Evolutionary conservation across 2,888 invertebrate species (phyloP), one percentile per base, ranked within the genome.

Genomic region (Drosophila seclusa): DNA sequence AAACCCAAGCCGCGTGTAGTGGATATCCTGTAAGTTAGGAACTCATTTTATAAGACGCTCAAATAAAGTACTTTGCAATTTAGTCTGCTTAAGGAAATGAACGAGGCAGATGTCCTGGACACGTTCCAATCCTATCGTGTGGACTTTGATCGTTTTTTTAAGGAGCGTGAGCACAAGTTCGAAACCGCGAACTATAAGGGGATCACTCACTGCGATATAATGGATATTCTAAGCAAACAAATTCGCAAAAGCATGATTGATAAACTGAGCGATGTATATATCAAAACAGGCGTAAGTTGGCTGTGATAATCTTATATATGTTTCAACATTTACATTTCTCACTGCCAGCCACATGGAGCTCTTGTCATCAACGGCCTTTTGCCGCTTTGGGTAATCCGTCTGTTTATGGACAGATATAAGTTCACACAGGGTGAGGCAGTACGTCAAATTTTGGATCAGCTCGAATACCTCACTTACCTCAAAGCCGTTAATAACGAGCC

Each of bases 341-440:
- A 24, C 24, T 8, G 45, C 8, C 31, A 92, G 92, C 78, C 84
- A 1, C 78, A 88, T 48, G 62, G 53, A 5, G 78, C 88, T 13
- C 76, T 92, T 21, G 81, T 89, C 24, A 77, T 91, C 11, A 92
- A 92, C 62, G 92, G 90, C 0, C 65, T 92, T 52, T 73, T 92
- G 57, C 92, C 92, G 0, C 84, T 91, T 59, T 92, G 92, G 92
- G 80, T 91, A 13, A 74, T 92, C 4, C 80, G 85, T 7, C 74
- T 92, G 1, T 91, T 91, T 49, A 92, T 91, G 92, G 83, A 91
- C 36, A 86, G 82, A 38, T 91, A 79, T 55, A 77, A 84, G 4
- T 81, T 91, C 2, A 81, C 79, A 0, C 71, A 83, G 2, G 54
- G 68, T 5, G 80, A 90, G 40, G 93, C 91, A 1, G 78, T 91